These are phyloP conservation scores for Gandaritis pyraliata DNA, from an alignment of 2,888 invertebrate species.

Conservation along the genomic window DNA sequence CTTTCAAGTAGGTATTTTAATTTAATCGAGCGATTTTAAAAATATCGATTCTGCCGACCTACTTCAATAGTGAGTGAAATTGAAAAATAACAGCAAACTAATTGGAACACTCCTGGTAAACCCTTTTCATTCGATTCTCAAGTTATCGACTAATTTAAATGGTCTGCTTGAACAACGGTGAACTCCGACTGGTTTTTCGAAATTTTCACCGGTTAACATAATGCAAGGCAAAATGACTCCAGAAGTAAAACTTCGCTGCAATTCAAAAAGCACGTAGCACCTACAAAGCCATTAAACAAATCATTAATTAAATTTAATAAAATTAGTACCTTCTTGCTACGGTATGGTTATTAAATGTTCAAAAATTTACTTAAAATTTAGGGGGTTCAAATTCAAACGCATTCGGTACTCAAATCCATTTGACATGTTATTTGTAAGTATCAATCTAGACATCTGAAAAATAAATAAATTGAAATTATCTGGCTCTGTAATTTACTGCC, in stretches of 20 bases:
- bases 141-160: conserved; percentile 83
- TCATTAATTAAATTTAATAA: too few relatives aligned
- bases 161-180: conserved; percentile 69
- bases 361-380: too few relatives aligned
- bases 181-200: conserved; percentile 64
- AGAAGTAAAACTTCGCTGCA: conserved; percentile 1
- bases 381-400: too few relatives aligned
- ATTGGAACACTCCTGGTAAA: conserved; percentile 80
- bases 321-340: too few relatives aligned
- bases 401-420: too few relatives aligned
- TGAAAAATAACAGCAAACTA: conserved; percentile 83
- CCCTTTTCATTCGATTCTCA: conserved; percentile 79
- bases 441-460: too few relatives aligned
- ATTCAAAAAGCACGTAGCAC: too few relatives aligned
- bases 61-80: conserved; percentile 69
- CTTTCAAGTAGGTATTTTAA: conserved; percentile 19
- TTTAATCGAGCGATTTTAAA: conserved; percentile 9
- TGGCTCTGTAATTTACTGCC: too few relatives aligned
- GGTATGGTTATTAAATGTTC: too few relatives aligned
- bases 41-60: conserved; percentile 65
- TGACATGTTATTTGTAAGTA: too few relatives aligned
- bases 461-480: too few relatives aligned
- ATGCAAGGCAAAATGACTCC: not conserved
- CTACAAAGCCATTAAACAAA: too few relatives aligned
- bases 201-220: conserved; percentile 57